Percentiles rank a stretch among this genome's conserved stretches.
Evolutionary conservation across 1,140 invertebrate genomes (phyloP).

Genomic region (Aphaenogaster ashmeadi): DNA sequence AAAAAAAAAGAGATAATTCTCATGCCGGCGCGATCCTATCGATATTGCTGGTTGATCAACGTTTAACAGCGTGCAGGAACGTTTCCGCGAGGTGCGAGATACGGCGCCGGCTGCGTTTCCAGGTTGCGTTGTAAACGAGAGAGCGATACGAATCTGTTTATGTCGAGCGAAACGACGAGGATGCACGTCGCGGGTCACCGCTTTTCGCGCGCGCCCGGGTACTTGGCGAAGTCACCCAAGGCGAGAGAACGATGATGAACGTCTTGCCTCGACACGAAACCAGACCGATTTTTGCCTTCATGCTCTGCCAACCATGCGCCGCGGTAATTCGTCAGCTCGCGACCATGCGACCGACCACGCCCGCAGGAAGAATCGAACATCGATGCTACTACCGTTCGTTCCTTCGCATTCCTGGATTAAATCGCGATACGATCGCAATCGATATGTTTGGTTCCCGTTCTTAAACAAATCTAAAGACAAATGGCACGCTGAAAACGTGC

Average conservation of each 20-base stretch:
- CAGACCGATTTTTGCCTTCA: conserved; percentile 68
- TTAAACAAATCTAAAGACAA: conserved; percentile 8
- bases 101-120: conserved; percentile 35
- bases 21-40: background rate
- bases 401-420: conserved; percentile 21
- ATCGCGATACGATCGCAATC: background rate
- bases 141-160: conserved; percentile 72
- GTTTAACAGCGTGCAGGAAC: background rate
- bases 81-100: conserved; percentile 29
- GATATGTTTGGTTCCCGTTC: background rate
- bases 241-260: conserved; percentile 73
- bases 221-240: conserved; percentile 64
- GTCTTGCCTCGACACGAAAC: conserved; percentile 66
- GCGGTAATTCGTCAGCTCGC: conserved; percentile 69
- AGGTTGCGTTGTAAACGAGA: conserved; percentile 62
- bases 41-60: conserved; percentile 20
- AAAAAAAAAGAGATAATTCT: background rate
- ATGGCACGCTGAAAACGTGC: background rate
- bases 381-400: conserved; percentile 36
- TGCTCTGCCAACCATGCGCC: conserved; percentile 63
- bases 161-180: conserved; percentile 62
- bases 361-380: conserved; percentile 52
- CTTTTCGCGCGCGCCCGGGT: conserved; percentile 50
- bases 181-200: conserved; percentile 70
- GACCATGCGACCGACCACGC: conserved; percentile 69